Evolutionary conservation across 2,113 vertebrate species (phyloP).

Genomic region (Passer domesticus): DNA sequence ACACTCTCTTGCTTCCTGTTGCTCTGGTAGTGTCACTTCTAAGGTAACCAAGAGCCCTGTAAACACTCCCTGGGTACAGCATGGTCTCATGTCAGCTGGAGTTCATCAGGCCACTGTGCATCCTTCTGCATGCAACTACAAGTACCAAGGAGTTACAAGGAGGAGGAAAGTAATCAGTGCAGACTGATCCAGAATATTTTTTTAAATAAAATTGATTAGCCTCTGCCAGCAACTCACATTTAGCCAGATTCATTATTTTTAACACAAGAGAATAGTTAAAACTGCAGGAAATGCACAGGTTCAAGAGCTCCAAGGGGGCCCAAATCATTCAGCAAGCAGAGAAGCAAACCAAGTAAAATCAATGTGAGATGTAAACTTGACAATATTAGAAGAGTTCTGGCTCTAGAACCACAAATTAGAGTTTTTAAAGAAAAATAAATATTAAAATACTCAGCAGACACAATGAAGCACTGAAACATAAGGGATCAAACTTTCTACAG

Average conservation of each 20-base stretch:
- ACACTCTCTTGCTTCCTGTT: not conserved
- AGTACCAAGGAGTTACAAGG: not conserved
- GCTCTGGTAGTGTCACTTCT: not conserved
- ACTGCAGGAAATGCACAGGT: not conserved
- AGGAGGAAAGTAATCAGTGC: not conserved
- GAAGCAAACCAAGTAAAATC: not conserved
- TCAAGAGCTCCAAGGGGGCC: not conserved
- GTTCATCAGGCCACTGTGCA: not conserved
- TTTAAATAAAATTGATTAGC: not conserved
- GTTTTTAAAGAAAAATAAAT: not conserved
- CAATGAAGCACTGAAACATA: not conserved
- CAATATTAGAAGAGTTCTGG: not conserved
- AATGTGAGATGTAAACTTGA: not conserved
- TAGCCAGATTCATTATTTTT: slow-evolving; percentile 2
- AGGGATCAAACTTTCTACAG: not conserved
- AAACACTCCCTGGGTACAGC: not conserved
- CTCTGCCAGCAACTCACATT: not conserved
- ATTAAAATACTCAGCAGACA: not conserved
- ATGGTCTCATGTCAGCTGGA: not conserved
- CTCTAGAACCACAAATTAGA: not conserved
- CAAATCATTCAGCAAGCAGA: not conserved
- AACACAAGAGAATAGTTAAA: not conserved
- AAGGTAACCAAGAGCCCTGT: not conserved
- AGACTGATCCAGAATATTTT: not conserved
- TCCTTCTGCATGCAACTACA: not conserved